Evolutionary conservation across 2,888 invertebrate species (phyloP).

Genomic region (Troglohyphantes excavatus): DNA sequence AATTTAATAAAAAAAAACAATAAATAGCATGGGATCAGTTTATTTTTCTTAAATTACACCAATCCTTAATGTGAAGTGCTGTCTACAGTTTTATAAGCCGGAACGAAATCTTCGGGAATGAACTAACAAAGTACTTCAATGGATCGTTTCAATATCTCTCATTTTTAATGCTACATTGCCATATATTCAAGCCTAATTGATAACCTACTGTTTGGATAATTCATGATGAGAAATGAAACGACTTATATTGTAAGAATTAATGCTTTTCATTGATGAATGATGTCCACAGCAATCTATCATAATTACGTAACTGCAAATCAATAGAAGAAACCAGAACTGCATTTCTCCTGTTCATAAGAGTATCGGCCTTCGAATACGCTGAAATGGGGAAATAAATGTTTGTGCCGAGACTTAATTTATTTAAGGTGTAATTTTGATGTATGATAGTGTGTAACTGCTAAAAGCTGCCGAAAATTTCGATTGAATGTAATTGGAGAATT

Average conservation of each 20-base stretch:
- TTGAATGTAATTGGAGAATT: too few species aligned
- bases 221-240: conserved; percentile 51
- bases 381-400: conserved; percentile 12
- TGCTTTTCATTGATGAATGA: conserved; percentile 40
- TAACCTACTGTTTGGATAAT: conserved; percentile 39
- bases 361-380: background rate
- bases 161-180: background rate
- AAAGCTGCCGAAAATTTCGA: too few species aligned
- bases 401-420: background rate
- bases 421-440: background rate
- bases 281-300: conserved; percentile 37
- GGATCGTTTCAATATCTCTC: too few species aligned
- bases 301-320: conserved; percentile 44
- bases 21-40: too few species aligned
- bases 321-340: conserved; percentile 51
- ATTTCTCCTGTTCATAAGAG: background rate
- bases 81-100: too few species aligned
- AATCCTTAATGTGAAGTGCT: too few species aligned
- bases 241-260: conserved; percentile 52
- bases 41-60: too few species aligned
- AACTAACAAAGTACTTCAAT: too few species aligned
- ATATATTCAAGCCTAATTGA: conserved; percentile 29
- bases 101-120: background rate
- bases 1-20: too few species aligned
- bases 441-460: too few species aligned